These are phyloP conservation scores for Zosterops pallidus DNA, from an alignment of 2,113 vertebrate species.

Conservation along the genomic window DNA sequence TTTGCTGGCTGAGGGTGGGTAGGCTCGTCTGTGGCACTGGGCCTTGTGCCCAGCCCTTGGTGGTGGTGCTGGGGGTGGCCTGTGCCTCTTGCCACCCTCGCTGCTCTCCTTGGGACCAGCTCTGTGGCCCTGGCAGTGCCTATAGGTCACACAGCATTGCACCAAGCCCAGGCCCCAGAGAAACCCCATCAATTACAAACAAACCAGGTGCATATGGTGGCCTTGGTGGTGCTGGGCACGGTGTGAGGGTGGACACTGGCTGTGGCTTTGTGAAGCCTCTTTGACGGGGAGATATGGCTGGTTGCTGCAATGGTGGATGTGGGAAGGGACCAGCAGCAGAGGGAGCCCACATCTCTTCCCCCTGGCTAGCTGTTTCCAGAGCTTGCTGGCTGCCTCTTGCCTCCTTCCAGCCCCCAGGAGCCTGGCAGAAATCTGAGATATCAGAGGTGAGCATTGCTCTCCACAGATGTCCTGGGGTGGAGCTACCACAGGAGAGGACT, in stretches of 20 bases:
- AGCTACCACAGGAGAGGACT: background rate
- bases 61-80: background rate
- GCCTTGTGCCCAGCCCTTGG: background rate
- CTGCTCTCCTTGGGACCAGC: background rate
- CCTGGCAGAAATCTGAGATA: background rate
- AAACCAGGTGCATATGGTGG: background rate
- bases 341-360: background rate
- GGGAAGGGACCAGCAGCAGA: background rate
- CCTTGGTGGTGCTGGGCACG: background rate
- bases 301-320: background rate
- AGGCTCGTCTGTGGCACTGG: background rate
- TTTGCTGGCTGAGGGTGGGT: background rate
- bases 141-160: background rate
- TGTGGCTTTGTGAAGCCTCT: background rate
- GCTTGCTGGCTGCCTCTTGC: background rate
- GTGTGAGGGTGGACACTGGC: fast-evolving
- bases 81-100: background rate
- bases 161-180: background rate
- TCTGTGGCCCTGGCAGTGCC: background rate
- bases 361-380: background rate
- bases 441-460: background rate
- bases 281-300: background rate
- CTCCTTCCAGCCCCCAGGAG: background rate
- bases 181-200: background rate
- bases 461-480: fast-evolving